These are phyloP conservation scores for Irena cyanogastra DNA, from an alignment of 2,113 vertebrate genomes.

Conservation along the genomic window DNA sequence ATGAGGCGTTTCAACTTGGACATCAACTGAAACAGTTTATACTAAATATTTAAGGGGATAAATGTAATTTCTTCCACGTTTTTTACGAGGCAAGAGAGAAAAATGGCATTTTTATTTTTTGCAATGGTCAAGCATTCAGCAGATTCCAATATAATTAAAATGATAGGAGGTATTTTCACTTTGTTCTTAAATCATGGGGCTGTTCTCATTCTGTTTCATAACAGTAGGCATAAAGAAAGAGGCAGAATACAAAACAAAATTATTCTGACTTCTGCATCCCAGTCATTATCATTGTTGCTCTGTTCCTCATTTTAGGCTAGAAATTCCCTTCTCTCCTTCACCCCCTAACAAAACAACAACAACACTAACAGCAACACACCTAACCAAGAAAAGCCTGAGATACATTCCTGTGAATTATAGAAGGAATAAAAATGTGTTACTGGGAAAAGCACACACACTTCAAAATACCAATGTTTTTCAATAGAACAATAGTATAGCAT, in stretches of 20 bases:
- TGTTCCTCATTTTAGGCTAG: background rate
- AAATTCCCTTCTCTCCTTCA: background rate
- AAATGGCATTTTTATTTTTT: background rate
- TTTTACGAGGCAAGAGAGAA: background rate
- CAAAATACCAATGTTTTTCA: background rate
- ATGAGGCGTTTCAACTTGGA: background rate
- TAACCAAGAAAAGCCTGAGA: no score
- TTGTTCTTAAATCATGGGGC: background rate
- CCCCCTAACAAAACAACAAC: background rate
- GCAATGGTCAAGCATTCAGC: background rate
- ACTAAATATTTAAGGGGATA: background rate
- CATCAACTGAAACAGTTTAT: background rate
- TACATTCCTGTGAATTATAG: background rate
- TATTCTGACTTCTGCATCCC: background rate
- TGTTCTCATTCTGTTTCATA: background rate
- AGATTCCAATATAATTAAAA: background rate
- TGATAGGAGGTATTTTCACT: background rate
- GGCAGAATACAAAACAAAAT: background rate
- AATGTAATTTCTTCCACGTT: background rate
- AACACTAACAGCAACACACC: background rate
- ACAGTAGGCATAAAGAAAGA: background rate
- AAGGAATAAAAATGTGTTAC: background rate
- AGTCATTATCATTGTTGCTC: background rate
- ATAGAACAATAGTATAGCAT: background rate
- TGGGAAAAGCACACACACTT: background rate